Base-by-base conservation (phyloP, 2,113 vertebrate genomes). In the Phalacrocorax carbo region DNA sequence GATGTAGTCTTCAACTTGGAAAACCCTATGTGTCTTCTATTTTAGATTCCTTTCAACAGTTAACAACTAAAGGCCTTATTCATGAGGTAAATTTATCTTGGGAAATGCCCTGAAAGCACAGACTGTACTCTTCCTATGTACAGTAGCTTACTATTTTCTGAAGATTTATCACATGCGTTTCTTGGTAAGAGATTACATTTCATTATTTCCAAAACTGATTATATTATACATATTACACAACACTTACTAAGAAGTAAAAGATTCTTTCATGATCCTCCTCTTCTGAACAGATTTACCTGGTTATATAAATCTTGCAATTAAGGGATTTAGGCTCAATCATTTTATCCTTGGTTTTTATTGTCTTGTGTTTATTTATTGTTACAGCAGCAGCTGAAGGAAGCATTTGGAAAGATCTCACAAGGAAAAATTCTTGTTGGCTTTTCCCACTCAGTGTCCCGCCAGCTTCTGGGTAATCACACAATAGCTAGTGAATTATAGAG, bases 61-160 rank as follows among this genome's bases (percentile, higher is more conserved):
- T 88, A 86, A 75, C 69, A 88, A 81, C 91, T 69, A 64, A 96
- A 84, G 80, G 82, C 76, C 84, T 94, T 94, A 97, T 97, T 97
- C 89, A 97, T 51, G 85, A 93, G 89, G 91, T 83, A 94, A 92
- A 95, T 94, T 97, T 97, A 95, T 96, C 94, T 94, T 93, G 96
- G 91, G 96, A 95, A 97, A 94, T 96, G 94, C 78, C 82, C 87
- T 95, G 92, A 93, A 96, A 97, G 95, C 94, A 97, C 95, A 95
- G 86, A 83, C 85, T 95, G 96, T 94, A 84, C 92, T 96, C 60
- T 82, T 88, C 69, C 82, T 95, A 92, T 29, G 84, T 91, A 93
- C 93, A 94, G 82, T 57, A 94, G 68, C 62, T 92, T 42, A 71
- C 78, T 92, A 94, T 95, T 93, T 96, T 72, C 88, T 89, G 64